Base-by-base conservation (phyloP, 2,888 invertebrate species). In the Octodonta nipae region DNA sequence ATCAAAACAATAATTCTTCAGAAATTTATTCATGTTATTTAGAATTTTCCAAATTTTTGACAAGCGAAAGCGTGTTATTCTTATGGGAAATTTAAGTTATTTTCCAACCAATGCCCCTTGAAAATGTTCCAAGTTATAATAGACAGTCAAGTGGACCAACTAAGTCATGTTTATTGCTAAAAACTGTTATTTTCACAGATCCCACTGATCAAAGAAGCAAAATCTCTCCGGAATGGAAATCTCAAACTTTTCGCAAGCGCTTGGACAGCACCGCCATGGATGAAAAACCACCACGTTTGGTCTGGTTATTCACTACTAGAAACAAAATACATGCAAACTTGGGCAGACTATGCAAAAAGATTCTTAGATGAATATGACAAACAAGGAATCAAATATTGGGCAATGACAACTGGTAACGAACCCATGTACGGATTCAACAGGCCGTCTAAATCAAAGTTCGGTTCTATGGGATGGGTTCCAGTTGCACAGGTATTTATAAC, bases 371-470 rank as follows among this genome's bases (percentile, higher is more conserved):
- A 71, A 33, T 91, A 91, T 60, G 64, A 69, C 35, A 66, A 70
- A 16, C 60, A 74, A 8, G 74, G 74, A 10, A 59, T 73, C 24
- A 58, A 68, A 2, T 72, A 81, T 42, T 92, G 91, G 91, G 85
- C 77, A 0, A 62, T 89, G 15, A 81, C 88, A 0, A 79, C 83
- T 0, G 85, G 87, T 13, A 92, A 91, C 54, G 91, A 92, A 54
- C 91, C 92, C 0, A 52, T 70, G 3, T 75, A 78, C 49, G 43
- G 39, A 11, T 11, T 40, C 12, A 4, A 3, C 4, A 11, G 5
- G n/a, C 72, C 0, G 47, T 67, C 35, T 60, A 10, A 34, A n/a
- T 22, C 17, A 1, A 35, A 34, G 26, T 33, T 45, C n/a, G 37
- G 34, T 26, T 26, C 40, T 10, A 35, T 44, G 27, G 41, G 34